A percentile compares a stretch with the other conserved stretches of the same genome.
These are phyloP conservation scores for Sacculina carcini DNA, from an alignment of 2,888 invertebrate species.

Conservation along the genomic window DNA sequence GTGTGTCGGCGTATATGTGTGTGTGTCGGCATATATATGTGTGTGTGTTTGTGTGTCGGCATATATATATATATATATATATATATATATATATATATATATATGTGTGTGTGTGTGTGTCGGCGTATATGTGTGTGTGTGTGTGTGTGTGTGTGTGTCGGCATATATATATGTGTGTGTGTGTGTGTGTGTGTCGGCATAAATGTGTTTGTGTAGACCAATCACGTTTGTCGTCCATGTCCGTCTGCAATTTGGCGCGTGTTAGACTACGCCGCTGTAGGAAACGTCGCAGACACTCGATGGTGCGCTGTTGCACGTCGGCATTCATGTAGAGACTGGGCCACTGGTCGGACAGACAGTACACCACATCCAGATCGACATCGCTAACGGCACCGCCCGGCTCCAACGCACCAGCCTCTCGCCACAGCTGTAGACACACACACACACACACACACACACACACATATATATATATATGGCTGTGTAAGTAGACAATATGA, in stretches of 20 bases:
- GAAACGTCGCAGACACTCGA: constrained; percentile 25
- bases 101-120: too few species aligned
- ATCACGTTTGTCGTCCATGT: constrained; percentile 14
- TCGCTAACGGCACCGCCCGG: constrained; percentile 10
- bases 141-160: too few species aligned
- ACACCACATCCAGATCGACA: constrained; percentile 15
- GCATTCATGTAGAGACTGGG: constrained; percentile 40
- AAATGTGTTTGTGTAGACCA: neutral
- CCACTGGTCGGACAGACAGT: constrained; percentile 41
- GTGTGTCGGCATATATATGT: too few species aligned
- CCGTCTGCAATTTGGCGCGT: constrained; percentile 10
- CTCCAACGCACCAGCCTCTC: neutral
- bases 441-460: neutral
- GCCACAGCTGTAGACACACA: constrained; percentile 30
- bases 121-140: too few species aligned
- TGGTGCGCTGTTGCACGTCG: constrained; percentile 34
- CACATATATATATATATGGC: too few species aligned
- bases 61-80: neutral
- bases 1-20: too few species aligned
- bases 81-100: neutral
- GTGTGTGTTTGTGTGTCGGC: too few species aligned
- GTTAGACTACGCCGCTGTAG: constrained; percentile 14
- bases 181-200: too few species aligned
- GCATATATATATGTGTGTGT: too few species aligned
- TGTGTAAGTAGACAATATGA: too few species aligned